A percentile compares a stretch with the other conserved stretches of the same genome.
These are phyloP conservation scores for Pandemis heparana DNA, from an alignment of 2,888 invertebrate species.

Conservation along the genomic window DNA sequence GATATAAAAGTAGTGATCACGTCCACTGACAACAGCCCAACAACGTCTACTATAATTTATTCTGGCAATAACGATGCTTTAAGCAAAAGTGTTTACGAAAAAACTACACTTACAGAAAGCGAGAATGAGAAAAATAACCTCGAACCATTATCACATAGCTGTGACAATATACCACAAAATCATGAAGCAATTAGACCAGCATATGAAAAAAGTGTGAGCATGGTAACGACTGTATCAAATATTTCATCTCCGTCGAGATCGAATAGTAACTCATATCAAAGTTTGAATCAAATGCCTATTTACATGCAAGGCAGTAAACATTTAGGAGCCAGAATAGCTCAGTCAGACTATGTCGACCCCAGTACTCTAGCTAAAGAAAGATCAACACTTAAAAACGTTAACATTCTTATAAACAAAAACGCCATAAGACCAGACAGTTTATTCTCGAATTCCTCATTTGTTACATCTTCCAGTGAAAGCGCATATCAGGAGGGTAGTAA, in stretches of 20 bases:
- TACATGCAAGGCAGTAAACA: conserved; percentile 93
- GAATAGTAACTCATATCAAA: conserved; percentile 74
- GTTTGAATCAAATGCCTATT: conserved; percentile 81
- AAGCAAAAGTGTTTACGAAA: conserved; percentile 76
- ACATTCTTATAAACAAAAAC: conserved; percentile 88
- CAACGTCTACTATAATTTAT: conserved; percentile 64
- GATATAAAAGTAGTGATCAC: conserved; percentile 77
- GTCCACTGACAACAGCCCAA: conserved; percentile 68
- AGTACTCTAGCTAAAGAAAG: conserved; percentile 86
- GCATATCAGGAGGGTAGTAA: conserved; percentile 66
- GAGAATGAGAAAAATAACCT: conserved; percentile 75
- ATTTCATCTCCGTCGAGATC: conserved; percentile 70
- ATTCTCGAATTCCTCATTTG: conserved; percentile 85
- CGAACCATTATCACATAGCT: conserved; percentile 73
- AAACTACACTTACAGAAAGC: conserved; percentile 69
- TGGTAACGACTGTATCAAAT: conserved; percentile 66
- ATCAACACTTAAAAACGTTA: conserved; percentile 82
- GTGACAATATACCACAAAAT: conserved; percentile 71
- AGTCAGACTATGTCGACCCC: conserved; percentile 94
- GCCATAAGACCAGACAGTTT: conserved; percentile 82
- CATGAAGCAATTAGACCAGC: conserved; percentile 57
- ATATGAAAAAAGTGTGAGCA: conserved; percentile 74
- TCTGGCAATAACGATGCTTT: conserved; percentile 62
- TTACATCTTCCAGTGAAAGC: conserved; percentile 85
- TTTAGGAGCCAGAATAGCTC: conserved; percentile 94